Evolutionary conservation across 2,888 invertebrate species (phyloP).

Genomic region (Halictus ligatus): DNA sequence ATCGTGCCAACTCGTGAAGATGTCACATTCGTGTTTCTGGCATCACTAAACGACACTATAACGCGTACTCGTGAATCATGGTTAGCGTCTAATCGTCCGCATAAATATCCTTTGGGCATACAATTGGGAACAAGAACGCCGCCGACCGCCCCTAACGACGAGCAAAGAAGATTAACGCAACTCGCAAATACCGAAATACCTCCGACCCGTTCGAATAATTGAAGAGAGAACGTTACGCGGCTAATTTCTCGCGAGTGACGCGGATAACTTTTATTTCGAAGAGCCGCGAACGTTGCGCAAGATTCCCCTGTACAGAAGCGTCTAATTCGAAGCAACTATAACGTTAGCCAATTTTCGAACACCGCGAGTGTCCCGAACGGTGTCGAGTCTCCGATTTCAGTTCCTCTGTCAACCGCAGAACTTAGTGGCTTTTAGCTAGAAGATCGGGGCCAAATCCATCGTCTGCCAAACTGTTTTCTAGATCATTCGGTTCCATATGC

Average conservation of each 20-base stretch:
- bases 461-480: slow-evolving; percentile 1
- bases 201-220: neutral
- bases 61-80: neutral
- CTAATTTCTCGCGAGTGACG: neutral
- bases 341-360: neutral
- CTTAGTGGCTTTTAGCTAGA: neutral
- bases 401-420: neutral
- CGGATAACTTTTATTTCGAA: neutral
- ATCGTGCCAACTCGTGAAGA: neutral
- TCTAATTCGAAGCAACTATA: neutral
- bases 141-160: too few species aligned
- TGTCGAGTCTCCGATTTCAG: neutral
- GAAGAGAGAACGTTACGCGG: neutral
- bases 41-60: neutral
- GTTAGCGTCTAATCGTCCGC: neutral
- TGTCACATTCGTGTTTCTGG: neutral
- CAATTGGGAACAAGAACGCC: neutral
- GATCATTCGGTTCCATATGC: neutral
- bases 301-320: neutral
- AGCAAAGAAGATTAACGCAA: neutral
- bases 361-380: neutral
- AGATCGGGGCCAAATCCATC: neutral
- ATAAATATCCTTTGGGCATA: neutral
- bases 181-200: neutral
- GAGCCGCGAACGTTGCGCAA: neutral